Base-by-base conservation (phyloP, 2,113 vertebrate genomes). In the Apodemus speciosus region DNA sequence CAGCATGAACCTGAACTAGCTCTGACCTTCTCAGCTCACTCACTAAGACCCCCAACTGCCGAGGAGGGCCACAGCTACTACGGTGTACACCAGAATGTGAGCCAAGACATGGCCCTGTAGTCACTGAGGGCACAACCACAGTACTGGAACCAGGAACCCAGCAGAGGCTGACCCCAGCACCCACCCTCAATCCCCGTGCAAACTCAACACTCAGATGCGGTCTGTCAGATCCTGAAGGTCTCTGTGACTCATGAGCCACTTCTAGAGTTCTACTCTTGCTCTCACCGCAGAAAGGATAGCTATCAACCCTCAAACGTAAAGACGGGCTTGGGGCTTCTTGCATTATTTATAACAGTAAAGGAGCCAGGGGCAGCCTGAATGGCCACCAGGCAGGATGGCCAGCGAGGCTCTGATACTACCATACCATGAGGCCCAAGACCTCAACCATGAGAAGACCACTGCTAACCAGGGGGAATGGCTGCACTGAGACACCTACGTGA, bases 391-490 rank as follows among this genome's bases (percentile, higher is more conserved):
- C n/a, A 49, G 40, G 35, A 14, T 1, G n/a, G 40, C 25, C 1
- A 5, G 35, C 11, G 6, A 60, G 21, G 49, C n/a, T 30, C 30
- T 0, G 20, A n/a, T 0, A 5, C 2, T 16, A 1, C 73, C 89
- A 27, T 6, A 15, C n/a, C 0, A 11, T 0, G 11, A 86, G 35
- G n/a, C 4, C 4, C 3, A 0, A n/a, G 1, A 69, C 60, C n/a
- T n/a, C n/a, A 15, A 68, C 14, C 23, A 2, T 14, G 2, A 13
- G 9, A 69, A 53, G 73, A 56, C 6, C 38, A 40, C 13, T 4
- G 0, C 16, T 3, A 16, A 68, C 27, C 20, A 6, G n/a, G 40
- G 60, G 49, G 6, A 9, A 38, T 20, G 6, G 30, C 35, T 4
- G 23, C 14, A n/a, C 0, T 27, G 23, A 51, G 3, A 20, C 23